A percentile compares a stretch with the other conserved stretches of the same genome.
Conservation (phyloP, 2,797 vertebrate genomes). For the Argentina silus region DNA sequence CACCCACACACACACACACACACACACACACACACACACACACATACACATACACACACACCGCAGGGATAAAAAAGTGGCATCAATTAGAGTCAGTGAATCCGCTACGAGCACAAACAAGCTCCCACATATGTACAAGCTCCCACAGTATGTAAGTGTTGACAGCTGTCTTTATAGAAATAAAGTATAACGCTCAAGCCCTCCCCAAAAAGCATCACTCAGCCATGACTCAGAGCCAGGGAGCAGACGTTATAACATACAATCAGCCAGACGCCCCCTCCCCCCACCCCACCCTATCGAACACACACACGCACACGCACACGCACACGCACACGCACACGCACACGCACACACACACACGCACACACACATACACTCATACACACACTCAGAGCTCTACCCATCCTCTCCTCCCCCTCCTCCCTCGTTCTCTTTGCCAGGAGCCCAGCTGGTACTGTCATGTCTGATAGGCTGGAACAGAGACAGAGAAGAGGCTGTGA, state of each 20-base stretch:
- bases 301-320: constrained; percentile 9
- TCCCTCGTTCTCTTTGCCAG: not conserved
- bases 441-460: constrained; percentile 83
- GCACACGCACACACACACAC: not conserved
- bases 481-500: constrained; percentile 58
- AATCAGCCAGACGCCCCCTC: constrained; percentile 53
- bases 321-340: not conserved
- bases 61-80: constrained; percentile 58
- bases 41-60: constrained; percentile 25
- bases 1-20: constrained; percentile 25
- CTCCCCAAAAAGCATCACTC: constrained; percentile 50
- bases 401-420: not conserved
- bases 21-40: constrained; percentile 30
- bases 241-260: constrained; percentile 56
- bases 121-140: constrained; percentile 55
- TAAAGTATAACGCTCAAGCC: constrained; percentile 65
- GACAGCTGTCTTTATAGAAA: constrained; percentile 81
- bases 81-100: constrained; percentile 66
- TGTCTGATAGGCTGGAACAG: constrained; percentile 81
- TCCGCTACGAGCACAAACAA: constrained; percentile 65
- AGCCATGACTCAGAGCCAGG: constrained; percentile 70
- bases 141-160: constrained; percentile 63
- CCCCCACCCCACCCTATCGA: constrained; percentile 25
- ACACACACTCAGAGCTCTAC: constrained; percentile 6
- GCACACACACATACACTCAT: not conserved